Conservation (phyloP, 2,113 vertebrate species). For the Redunca redunca region DNA sequence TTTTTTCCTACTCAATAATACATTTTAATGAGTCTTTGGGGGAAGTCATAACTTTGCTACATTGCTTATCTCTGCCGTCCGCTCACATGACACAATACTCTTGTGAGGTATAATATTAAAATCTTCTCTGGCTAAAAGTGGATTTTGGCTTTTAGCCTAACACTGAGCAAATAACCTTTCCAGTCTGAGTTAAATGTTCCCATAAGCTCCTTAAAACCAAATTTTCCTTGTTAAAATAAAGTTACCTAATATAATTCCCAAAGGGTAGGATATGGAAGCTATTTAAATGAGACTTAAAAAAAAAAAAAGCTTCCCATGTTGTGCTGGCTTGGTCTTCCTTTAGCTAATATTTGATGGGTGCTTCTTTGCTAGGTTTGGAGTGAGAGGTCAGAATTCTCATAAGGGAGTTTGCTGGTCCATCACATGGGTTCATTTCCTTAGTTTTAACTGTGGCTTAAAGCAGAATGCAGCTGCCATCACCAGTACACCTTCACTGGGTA, state of each 20-base stretch:
- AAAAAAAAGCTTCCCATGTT: neutral
- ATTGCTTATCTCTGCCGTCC: slow-evolving; percentile 54
- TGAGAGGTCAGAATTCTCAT: neutral
- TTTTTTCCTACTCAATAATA: slow-evolving; percentile 59
- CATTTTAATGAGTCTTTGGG: slow-evolving; percentile 66
- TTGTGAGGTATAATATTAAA: slow-evolving; percentile 63
- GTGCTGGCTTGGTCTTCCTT: neutral
- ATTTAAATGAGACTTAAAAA: slow-evolving; percentile 35
- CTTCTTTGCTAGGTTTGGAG: neutral
- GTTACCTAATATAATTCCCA: slow-evolving; percentile 42
- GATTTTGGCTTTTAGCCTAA: slow-evolving; percentile 68
- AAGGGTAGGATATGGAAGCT: neutral
- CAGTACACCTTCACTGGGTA: neutral
- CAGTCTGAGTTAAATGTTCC: slow-evolving; percentile 53
- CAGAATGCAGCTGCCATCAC: slow-evolving; percentile 34
- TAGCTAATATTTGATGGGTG: neutral
- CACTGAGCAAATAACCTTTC: slow-evolving; percentile 60
- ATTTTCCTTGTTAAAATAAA: slow-evolving; percentile 61
- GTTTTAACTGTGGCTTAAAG: neutral
- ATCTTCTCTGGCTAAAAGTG: slow-evolving; percentile 61
- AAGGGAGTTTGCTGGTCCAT: neutral
- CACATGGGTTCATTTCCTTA: neutral
- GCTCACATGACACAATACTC: slow-evolving; percentile 64
- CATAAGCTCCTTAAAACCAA: slow-evolving; percentile 59
- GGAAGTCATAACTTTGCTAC: slow-evolving; percentile 46